These are phyloP conservation scores for Hydriomena furcata DNA, from an alignment of 2,888 invertebrate species.

Conservation along the genomic window DNA sequence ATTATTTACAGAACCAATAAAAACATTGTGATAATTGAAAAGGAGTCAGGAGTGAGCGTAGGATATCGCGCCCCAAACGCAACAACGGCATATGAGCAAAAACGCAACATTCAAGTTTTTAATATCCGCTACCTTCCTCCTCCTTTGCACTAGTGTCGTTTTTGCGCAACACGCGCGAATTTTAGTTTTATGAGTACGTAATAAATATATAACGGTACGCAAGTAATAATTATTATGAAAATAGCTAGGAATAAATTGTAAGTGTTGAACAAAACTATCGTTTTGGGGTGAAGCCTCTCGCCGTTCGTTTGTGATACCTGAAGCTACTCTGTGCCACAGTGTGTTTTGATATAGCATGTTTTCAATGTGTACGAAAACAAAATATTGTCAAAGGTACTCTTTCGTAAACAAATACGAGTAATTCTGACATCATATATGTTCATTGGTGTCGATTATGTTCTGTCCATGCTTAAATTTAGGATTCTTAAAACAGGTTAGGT, in stretches of 20 bases:
- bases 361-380: background rate
- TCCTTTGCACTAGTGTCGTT: conserved; percentile 6
- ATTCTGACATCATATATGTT: conserved; percentile 2
- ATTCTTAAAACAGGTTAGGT: too few relatives aligned
- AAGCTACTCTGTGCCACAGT: conserved; percentile 25
- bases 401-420: background rate
- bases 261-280: conserved; percentile 70
- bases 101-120: background rate
- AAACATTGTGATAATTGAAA: conserved; percentile 20
- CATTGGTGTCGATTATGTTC: too few relatives aligned
- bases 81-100: conserved; percentile 13
- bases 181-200: conserved; percentile 11
- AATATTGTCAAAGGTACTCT: too few relatives aligned
- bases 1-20: conserved; percentile 10
- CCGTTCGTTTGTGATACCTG: conserved; percentile 30
- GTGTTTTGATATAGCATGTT: conserved; percentile 9
- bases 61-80: conserved; percentile 1
- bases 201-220: conserved; percentile 5
- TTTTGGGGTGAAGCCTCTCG: conserved; percentile 22
- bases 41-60: conserved; percentile 15
- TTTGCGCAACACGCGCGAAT: background rate
- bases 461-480: too few relatives aligned
- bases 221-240: conserved; percentile 11
- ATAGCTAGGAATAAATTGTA: conserved; percentile 67
- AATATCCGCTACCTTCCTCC: background rate